A percentile compares a stretch with the other conserved stretches of the same genome.
Evolutionary conservation across 2,888 invertebrate genomes (phyloP).

Genomic region (Philonicus albiceps): DNA sequence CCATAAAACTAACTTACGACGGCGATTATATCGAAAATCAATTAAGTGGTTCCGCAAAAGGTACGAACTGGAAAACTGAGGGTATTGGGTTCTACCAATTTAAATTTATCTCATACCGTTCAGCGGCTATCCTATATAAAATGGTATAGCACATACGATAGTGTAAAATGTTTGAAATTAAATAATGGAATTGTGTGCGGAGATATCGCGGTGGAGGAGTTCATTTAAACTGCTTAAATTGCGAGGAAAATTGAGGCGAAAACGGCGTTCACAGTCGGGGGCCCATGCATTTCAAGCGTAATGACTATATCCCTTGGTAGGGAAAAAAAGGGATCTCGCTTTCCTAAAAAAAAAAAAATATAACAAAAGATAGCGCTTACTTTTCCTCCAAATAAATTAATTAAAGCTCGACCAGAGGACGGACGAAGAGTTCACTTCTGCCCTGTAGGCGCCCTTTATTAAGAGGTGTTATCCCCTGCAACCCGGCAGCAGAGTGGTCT

Average conservation of each 20-base stretch:
- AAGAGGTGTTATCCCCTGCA: background rate
- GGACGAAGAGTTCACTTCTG: background rate
- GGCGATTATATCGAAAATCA: conserved; percentile 38
- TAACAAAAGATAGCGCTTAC: background rate
- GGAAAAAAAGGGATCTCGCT: background rate
- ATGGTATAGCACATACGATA: background rate
- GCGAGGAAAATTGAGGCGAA: conserved; percentile 2
- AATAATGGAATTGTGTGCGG: conserved; percentile 3
- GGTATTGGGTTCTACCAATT: background rate
- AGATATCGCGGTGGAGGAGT: background rate
- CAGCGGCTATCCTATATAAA: background rate
- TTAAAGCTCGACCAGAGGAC: background rate
- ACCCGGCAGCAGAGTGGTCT: background rate
- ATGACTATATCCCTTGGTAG: background rate
- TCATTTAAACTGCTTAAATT: conserved; percentile 19
- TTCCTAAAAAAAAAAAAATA: background rate
- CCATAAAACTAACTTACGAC: conserved; percentile 36
- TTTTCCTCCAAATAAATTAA: conserved; percentile 9
- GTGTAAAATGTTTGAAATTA: background rate
- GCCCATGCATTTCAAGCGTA: background rate
- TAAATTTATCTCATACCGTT: conserved; percentile 15
- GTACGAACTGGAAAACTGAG: background rate
- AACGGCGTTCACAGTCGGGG: background rate
- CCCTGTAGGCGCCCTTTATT: background rate
- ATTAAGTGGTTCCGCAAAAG: conserved; percentile 29